Base-by-base conservation (phyloP, 2,797 vertebrate genomes). In the Orestias chungarensis region DNA sequence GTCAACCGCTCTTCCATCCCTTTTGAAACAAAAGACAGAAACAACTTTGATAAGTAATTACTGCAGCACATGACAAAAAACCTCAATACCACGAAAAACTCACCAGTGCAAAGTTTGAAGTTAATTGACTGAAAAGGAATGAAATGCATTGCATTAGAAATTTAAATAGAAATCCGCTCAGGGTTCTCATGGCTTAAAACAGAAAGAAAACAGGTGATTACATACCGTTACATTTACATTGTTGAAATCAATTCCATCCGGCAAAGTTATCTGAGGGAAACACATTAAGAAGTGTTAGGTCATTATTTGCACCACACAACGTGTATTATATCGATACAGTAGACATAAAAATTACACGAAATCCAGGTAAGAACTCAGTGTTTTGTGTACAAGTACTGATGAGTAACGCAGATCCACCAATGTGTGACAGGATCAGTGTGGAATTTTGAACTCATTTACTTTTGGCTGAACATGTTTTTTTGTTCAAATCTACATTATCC, bases 151-250 rank as follows among this genome's bases (percentile, higher is more conserved):
- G 43, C 40, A 4, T 64, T 15, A 42, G 40, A 59, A 33, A 14
- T 18, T 17, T 8, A 57, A 57, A 33, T 10, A 23, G 7, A 47
- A 47, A 20, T 47, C 4, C 18, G 20, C 3, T 6, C 1, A 47
- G 44, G 44, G n/a, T n/a, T n/a, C n/a, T n/a, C n/a, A 18, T 2
- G 15, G 17, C 14, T 47, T 47, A 6, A 1, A 47, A 55, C 27
- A 10, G 55, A 59, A 6, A 57, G 4, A 47, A 33, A 47, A 2
- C 17, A 31, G 8, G 17, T 64, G 3, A 23, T 23, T 15, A 44
- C 76, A 49, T 74, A 85, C 79, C 17, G 54, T 82, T 20, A 78
- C 0, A 64, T 78, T 84, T 40, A 82, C 1, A 52, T 69, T 9
- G 0, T 9, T 18, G 7, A 25, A 64, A 33, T 78, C 46, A 29